Percentiles rank a stretch among this genome's conserved stretches.
These are phyloP conservation scores for Chamaetylas fuelleborni DNA, from an alignment of 2,113 vertebrate genomes.

Conservation along the genomic window DNA sequence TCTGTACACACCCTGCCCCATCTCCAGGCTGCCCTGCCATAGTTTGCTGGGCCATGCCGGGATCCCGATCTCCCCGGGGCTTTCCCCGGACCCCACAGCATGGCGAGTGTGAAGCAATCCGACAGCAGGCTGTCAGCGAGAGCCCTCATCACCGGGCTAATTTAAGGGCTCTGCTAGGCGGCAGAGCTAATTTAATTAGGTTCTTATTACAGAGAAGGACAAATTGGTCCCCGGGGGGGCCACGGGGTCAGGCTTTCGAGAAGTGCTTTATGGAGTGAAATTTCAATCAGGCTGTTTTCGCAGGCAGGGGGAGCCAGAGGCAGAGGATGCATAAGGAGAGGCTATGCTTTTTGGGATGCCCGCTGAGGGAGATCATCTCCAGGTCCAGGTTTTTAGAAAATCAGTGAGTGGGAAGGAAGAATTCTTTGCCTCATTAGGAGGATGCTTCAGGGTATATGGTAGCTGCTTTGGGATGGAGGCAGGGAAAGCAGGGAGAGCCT, in stretches of 20 bases:
- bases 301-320: neutral
- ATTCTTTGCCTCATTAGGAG: neutral
- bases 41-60: accelerated
- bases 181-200: constrained; percentile 67
- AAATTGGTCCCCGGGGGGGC: constrained; percentile 14
- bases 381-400: neutral
- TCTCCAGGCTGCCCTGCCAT: no score
- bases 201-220: constrained; percentile 54
- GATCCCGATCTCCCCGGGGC: accelerated
- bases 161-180: constrained; percentile 9
- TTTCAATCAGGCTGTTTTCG: neutral
- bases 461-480: neutral
- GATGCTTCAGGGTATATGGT: neutral
- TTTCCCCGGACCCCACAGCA: neutral
- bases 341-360: neutral
- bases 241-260: neutral
- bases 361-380: neutral
- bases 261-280: constrained; percentile 16
- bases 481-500: neutral
- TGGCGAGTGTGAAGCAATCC: neutral
- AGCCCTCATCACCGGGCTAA: neutral
- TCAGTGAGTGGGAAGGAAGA: neutral
- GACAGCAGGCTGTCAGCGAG: neutral
- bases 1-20: neutral
- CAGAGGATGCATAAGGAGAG: neutral